These are phyloP conservation scores for Megaceryle alcyon DNA, from an alignment of 2,797 vertebrate genomes.

Conservation along the genomic window DNA sequence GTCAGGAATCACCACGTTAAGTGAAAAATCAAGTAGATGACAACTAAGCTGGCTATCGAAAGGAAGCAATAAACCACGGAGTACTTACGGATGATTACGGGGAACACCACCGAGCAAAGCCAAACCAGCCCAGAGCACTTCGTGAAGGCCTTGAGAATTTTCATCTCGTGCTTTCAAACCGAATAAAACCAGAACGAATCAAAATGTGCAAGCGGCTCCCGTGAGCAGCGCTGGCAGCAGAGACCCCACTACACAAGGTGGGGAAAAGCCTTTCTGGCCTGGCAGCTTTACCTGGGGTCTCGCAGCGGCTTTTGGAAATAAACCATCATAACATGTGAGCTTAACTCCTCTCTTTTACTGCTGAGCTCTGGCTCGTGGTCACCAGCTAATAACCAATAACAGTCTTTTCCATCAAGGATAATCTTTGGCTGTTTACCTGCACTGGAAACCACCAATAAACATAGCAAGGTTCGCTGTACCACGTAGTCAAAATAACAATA, in stretches of 20 bases:
- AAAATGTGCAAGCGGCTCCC: neutral
- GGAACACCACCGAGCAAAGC: constrained; percentile 49
- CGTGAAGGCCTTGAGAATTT: constrained; percentile 20
- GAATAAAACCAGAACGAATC: neutral
- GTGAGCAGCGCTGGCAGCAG: neutral
- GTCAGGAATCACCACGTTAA: constrained; percentile 71
- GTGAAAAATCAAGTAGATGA: constrained; percentile 72
- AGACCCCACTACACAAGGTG: neutral
- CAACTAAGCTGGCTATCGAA: constrained; percentile 64
- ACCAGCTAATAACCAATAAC: rapidly evolving
- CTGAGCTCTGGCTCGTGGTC: neutral
- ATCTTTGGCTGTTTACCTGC: neutral
- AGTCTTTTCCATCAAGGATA: neutral
- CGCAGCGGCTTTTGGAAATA: neutral
- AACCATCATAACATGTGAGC: neutral
- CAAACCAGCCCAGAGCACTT: neutral
- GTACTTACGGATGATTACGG: constrained; percentile 52
- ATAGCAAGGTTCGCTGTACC: neutral
- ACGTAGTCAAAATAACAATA: neutral
- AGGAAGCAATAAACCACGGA: constrained; percentile 64
- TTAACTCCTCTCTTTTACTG: neutral
- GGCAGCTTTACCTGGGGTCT: neutral
- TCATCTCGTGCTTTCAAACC: neutral
- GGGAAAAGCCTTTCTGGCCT: neutral
- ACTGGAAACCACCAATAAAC: neutral